Base-by-base conservation (phyloP, 2,888 invertebrate species). In the Tuta absoluta region DNA sequence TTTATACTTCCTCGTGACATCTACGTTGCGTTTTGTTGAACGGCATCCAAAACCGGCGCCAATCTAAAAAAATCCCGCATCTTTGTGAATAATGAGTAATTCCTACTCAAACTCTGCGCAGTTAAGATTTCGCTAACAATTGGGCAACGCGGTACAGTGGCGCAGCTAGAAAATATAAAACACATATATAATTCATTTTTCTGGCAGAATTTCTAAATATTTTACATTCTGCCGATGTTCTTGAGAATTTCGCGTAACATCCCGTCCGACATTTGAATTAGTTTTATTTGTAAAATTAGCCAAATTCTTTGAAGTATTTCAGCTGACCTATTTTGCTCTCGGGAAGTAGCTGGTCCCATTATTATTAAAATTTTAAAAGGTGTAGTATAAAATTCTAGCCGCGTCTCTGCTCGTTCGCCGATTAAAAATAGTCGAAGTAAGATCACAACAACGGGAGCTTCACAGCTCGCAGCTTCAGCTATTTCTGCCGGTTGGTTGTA, bases 361-460 rank as follows among this genome's bases (percentile, higher is more conserved):
- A 37, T 0, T n/a, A n/a, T 62, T 62, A 17, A 28, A 28, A 61
- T 49, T 49, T 21, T 23, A 12, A 19, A 19, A 17, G 21, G 49
- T 56, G 11, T 58, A 19, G 11, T 58, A 19, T 24, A 33, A 24
- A 19, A 8, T 11, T 61, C 49, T 49, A 41, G 49, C 19, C 49
- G 24, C 61, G 61, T n/a, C 48, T 17, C 48, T 33, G 61, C 49
- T 28, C 48, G 76, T 77, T 69, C 28, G 75, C 72, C 72, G 74
- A 80, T 81, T 86, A 87, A 81, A 86, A 86, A 86, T 89, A 88
- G 85, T 83, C 79, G 82, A 82, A 78, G 84, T 45, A 79, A 78
- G 75, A 72, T 80, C 75, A 82, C 75, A 80, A 82, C 75, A 80
- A 82, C 77, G 78, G 75, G 75, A 84, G 79, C 78, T 82, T 84